Base-by-base conservation (phyloP, 2,797 vertebrate genomes). In the Gymnocypris eckloni region DNA sequence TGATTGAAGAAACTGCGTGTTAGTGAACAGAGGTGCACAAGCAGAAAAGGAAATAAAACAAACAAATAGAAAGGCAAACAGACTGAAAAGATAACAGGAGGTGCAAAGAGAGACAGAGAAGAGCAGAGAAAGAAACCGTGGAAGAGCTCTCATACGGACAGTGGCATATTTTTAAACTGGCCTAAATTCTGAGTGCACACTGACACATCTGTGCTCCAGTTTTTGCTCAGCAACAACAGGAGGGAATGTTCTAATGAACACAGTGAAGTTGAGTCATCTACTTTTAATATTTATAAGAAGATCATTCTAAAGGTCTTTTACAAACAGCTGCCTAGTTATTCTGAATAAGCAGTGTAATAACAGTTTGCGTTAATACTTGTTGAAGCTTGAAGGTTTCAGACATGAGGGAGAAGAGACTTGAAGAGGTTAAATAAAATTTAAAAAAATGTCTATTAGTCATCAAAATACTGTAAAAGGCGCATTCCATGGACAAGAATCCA, bases 81-180 rank as follows among this genome's bases (percentile, higher is more conserved):
- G 56, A 67, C 52, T 12, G 39, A 77, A 76, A 66, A 73, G 50
- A 64, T 28, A 41, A 6, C 45, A 25, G 39, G 37, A 79, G 45
- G 6, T 77, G 66, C 54, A 72, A 64, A 70, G 39, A 67, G 20
- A 88, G 18, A 81, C 69, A 87, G 69, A 83, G 81, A 52, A 90
- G 87, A 89, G 78, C 78, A 86, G 83, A 88, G 89, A 89, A 87
- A 91, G 88, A 45, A 22, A 85, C 89, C 81, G 87, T 84, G 87
- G 87, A 87, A 90, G 90, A 89, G 76, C 87, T 89, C 90, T 89
- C 90, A 93, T 88, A 91, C 87, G 90, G 84, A 89, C 90, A 91
- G 91, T 91, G 90, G 94, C 91, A 87, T 96, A 96, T 96, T 96
- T 96, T 94, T 94, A 95, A 95, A 94, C 88, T 94, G 95, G 89